phyloP scores from a whole-genome alignment of 2,797 vertebrate species.

The Acestrorhynchus altus region DNA sequence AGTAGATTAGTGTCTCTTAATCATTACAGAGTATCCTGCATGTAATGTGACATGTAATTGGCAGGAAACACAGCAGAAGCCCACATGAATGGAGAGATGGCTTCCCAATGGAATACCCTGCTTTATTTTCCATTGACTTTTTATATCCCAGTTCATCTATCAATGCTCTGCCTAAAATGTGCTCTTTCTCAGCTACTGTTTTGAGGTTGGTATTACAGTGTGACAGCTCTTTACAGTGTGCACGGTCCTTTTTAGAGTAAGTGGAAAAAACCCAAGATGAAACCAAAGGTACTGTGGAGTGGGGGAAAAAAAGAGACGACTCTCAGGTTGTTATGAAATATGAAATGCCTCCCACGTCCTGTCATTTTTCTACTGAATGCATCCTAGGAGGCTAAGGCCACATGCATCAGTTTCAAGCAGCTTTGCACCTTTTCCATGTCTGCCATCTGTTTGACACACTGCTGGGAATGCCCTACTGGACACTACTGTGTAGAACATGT shows the following conservation, averaged over 20 bases:
- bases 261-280: too few relatives aligned
- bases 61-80: conserved; percentile 25
- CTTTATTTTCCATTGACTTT: not conserved
- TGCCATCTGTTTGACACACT: not conserved
- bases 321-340: too few relatives aligned
- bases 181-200: not conserved
- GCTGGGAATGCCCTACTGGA: not conserved
- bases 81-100: not conserved
- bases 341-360: not conserved
- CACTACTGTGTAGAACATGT: not conserved
- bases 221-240: too few relatives aligned
- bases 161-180: not conserved
- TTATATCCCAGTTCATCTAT: not conserved
- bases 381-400: conserved; percentile 50
- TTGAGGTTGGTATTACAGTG: not conserved
- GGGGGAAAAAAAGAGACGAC: too few relatives aligned
- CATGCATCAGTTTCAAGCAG: conserved; percentile 39
- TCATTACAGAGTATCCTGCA: not conserved
- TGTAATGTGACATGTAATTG: conserved; percentile 17
- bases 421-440: not conserved
- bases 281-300: conserved; percentile 15
- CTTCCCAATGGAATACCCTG: conserved; percentile 10
- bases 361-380: conserved; percentile 43
- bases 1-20: not conserved
- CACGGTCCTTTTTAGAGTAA: not conserved